Percentiles rank a stretch among this genome's conserved stretches.
These are phyloP conservation scores for Darevskia nairensis DNA, from an alignment of 2,797 vertebrate species.

Conservation along the genomic window DNA sequence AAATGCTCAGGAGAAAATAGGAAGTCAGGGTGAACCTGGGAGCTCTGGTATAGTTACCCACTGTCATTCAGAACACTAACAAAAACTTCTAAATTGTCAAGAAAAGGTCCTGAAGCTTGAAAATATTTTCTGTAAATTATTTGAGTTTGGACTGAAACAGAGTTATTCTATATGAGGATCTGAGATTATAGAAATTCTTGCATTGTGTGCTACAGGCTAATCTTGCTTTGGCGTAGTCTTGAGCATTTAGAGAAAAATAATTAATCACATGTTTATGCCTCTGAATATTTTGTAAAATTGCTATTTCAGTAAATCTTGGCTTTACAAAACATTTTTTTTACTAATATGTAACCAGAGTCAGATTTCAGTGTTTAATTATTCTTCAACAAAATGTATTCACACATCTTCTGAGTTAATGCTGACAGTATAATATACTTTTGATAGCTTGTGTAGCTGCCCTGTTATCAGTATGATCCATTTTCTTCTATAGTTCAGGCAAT, in stretches of 20 bases:
- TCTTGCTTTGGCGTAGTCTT: not conserved
- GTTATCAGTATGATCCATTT: not conserved
- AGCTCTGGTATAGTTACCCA: not conserved
- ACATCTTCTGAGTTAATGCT: constrained; percentile 30
- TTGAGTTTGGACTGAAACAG: not conserved
- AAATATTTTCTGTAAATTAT: not conserved
- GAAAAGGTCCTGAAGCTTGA: not conserved
- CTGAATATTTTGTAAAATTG: constrained; percentile 2
- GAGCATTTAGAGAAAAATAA: not conserved
- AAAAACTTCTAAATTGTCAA: not conserved
- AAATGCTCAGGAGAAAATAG: not conserved
- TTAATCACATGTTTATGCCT: constrained; percentile 18
- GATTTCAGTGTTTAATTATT: not conserved
- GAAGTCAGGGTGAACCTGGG: not conserved
- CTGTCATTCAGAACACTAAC: not conserved
- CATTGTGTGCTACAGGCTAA: constrained; percentile 14
- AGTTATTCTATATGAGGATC: not conserved
- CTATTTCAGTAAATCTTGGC: not conserved
- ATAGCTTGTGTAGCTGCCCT: not conserved
- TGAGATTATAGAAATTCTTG: not conserved
- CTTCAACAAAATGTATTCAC: not conserved
- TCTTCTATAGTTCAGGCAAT: not conserved
- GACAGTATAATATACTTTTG: not conserved
- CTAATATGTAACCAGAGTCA: not conserved
- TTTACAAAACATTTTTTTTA: rapidly evolving